A percentile compares a stretch with the other conserved stretches of the same genome.
Conservation (phyloP, 1,140 invertebrate species). For the Panagrolaimus sp. region DNA sequence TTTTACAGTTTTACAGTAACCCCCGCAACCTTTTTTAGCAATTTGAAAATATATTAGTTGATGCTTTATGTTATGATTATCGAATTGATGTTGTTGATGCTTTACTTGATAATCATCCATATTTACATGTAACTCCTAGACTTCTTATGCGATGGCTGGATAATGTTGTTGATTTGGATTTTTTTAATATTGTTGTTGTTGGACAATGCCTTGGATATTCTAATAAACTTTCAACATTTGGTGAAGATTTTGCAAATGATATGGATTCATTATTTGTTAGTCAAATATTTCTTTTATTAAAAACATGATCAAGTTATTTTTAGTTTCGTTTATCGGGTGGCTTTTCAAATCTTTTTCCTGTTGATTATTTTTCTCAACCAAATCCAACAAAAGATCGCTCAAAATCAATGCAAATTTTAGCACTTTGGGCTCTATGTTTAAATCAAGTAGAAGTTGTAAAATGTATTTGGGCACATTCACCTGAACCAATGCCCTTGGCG, state of each 20-base stretch:
- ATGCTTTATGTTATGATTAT: neutral
- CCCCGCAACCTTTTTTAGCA: no score
- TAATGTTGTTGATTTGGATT: conserved; percentile 33
- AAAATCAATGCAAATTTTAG: conserved; percentile 32
- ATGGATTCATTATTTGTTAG: conserved; percentile 32
- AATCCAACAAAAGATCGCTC: conserved; percentile 13
- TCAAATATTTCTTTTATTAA: neutral
- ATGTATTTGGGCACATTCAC: conserved; percentile 38
- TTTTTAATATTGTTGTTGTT: conserved; percentile 50
- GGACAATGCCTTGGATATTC: conserved; percentile 42
- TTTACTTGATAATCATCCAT: conserved; percentile 18
- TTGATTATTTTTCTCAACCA: conserved; percentile 19
- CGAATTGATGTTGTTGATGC: conserved; percentile 8
- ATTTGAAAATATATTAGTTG: conserved; percentile 1
- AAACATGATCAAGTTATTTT: neutral
- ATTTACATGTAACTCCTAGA: conserved; percentile 19
- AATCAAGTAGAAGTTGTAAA: conserved; percentile 34
- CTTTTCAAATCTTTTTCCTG: conserved; percentile 25
- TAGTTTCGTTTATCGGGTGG: conserved; percentile 20
- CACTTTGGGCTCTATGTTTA: conserved; percentile 42
- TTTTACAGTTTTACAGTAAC: no score
- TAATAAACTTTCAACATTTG: conserved; percentile 23
- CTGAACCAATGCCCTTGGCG: conserved; percentile 37
- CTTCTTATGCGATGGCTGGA: conserved; percentile 27
- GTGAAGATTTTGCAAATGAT: conserved; percentile 31